These are phyloP conservation scores for Capricornis sumatraensis DNA, from an alignment of 2,113 vertebrate genomes.

Conservation along the genomic window DNA sequence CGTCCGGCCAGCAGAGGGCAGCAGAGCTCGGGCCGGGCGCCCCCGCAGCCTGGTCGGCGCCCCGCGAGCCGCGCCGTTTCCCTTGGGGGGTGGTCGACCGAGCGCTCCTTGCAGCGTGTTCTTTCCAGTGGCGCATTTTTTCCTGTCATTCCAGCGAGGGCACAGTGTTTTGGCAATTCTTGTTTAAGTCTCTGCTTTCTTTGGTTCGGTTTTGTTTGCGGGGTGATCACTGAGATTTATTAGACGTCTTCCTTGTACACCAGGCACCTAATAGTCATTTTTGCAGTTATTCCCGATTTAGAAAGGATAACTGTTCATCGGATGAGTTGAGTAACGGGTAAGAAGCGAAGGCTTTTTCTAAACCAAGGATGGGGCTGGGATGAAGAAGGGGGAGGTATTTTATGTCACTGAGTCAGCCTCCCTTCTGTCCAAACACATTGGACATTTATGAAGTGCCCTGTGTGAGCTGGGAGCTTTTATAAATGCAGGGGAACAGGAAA, in stretches of 20 bases:
- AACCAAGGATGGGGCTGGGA: background rate
- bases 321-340: too few species aligned
- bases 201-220: background rate
- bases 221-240: background rate
- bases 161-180: background rate
- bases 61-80: rapidly evolving
- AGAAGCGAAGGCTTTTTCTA: background rate
- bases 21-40: slow-evolving; percentile 31
- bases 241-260: background rate
- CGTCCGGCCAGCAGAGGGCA: slow-evolving; percentile 62
- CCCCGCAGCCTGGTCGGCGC: rapidly evolving
- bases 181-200: background rate
- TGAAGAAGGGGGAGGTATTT: background rate
- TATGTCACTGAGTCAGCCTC: background rate
- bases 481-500: background rate
- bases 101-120: background rate
- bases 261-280: background rate
- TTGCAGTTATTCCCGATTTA: too few species aligned
- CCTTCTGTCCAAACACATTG: background rate
- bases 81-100: background rate
- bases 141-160: background rate
- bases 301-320: background rate
- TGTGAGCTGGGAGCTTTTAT: background rate
- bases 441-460: background rate
- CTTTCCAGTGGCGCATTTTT: background rate